phyloP scores from a whole-genome alignment of 2,113 vertebrate species.

The Scomber colias region DNA sequence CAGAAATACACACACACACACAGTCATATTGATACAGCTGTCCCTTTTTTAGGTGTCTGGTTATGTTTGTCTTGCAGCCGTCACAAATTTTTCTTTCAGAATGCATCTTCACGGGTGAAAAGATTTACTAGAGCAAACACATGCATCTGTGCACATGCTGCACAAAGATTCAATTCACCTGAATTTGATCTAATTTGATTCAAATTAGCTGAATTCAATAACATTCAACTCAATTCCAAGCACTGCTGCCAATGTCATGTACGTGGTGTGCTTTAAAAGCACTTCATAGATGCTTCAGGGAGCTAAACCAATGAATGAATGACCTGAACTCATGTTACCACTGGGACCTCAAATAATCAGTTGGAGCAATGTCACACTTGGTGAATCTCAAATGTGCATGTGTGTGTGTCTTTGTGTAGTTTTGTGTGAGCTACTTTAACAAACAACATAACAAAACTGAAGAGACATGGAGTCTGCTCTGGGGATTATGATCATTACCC shows the following conservation, averaged over 20 bases:
- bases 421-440: constrained; percentile 26
- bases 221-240: constrained; percentile 16
- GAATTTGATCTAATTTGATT: constrained; percentile 34
- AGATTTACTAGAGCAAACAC: constrained; percentile 5
- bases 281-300: constrained; percentile 19
- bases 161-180: constrained; percentile 33
- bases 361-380: constrained; percentile 49
- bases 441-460: constrained; percentile 3
- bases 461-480: constrained; percentile 24
- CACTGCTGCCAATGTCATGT: neutral
- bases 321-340: constrained; percentile 20
- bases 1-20: constrained; percentile 41
- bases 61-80: constrained; percentile 33
- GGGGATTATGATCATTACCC: constrained; percentile 56
- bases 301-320: constrained; percentile 39
- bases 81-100: constrained; percentile 37
- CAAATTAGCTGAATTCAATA: constrained; percentile 26
- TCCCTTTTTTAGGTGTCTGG: constrained; percentile 34
- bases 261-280: constrained; percentile 9
- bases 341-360: constrained; percentile 51
- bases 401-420: neutral
- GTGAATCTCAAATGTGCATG: constrained; percentile 14
- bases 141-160: neutral
- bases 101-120: constrained; percentile 9
- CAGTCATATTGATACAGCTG: constrained; percentile 56